phyloP scores from a whole-genome alignment of 1,140 invertebrate species.

The Antheraea mylitta region DNA sequence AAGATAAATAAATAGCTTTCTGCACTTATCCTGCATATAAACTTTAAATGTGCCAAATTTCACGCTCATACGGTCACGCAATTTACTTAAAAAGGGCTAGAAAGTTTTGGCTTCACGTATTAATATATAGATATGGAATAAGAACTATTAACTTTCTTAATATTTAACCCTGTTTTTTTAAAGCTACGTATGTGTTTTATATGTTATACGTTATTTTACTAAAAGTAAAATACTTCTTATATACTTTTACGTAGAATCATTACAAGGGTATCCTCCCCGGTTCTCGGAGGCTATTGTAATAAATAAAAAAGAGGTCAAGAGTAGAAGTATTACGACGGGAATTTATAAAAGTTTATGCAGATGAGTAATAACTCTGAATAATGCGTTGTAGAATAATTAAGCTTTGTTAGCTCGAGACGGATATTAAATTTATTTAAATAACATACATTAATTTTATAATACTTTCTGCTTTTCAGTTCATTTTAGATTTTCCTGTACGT shows the following conservation, averaged over 20 bases:
- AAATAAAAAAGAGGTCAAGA: constrained; percentile 18
- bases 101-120: too few species aligned
- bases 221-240: constrained; percentile 15
- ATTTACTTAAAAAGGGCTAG: too few species aligned
- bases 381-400: background rate
- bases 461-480: too few species aligned
- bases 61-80: too few species aligned
- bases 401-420: background rate
- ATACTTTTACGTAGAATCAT: constrained; percentile 21
- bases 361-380: constrained; percentile 3
- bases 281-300: constrained; percentile 22
- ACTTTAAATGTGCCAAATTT: too few species aligned
- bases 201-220: constrained; percentile 17
- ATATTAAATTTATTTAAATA: background rate
- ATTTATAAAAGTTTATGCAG: constrained; percentile 1
- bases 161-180: background rate
- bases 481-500: too few species aligned
- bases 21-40: too few species aligned
- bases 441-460: background rate
- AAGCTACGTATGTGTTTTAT: background rate
- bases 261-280: constrained; percentile 21
- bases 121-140: too few species aligned
- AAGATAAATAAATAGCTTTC: too few species aligned
- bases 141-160: too few species aligned
- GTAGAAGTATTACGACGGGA: background rate